phyloP scores from a whole-genome alignment of 2,113 vertebrate species.

The Pristiophorus japonicus region DNA sequence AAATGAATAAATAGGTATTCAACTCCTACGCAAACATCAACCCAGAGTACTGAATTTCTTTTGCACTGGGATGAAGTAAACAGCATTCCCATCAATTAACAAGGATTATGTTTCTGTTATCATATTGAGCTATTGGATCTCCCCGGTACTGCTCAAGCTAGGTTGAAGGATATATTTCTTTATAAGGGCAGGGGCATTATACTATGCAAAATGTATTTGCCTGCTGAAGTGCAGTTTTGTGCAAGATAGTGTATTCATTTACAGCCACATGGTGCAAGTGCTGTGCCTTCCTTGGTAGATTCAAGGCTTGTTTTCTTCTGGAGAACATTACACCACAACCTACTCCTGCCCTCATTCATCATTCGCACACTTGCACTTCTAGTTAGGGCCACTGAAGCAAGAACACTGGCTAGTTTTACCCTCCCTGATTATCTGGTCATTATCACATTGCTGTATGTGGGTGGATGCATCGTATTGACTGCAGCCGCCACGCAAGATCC shows the following conservation, averaged over 20 bases:
- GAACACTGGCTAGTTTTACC: background rate
- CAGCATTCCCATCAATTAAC: background rate
- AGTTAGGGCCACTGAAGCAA: background rate
- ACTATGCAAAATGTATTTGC: background rate
- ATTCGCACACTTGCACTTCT: background rate
- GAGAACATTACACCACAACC: background rate
- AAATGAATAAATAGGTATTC: background rate
- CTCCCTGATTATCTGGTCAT: no score
- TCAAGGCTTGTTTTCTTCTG: background rate
- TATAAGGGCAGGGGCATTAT: background rate
- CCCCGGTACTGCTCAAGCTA: background rate
- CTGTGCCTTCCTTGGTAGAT: background rate
- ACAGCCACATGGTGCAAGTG: background rate
- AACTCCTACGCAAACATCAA: background rate
- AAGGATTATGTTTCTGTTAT: no score
- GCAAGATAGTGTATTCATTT: background rate
- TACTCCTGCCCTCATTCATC: background rate
- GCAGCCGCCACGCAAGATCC: no score
- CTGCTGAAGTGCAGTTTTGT: background rate
- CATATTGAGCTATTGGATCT: background rate
- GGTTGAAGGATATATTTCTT: background rate
- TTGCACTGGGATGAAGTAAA: background rate
- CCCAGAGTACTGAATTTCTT: background rate
- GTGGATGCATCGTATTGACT: no score
- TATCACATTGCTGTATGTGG: no score